A percentile compares a stretch with the other conserved stretches of the same genome.
phyloP scores from a whole-genome alignment of 2,888 invertebrate genomes.

The Scaptomyza parva region DNA sequence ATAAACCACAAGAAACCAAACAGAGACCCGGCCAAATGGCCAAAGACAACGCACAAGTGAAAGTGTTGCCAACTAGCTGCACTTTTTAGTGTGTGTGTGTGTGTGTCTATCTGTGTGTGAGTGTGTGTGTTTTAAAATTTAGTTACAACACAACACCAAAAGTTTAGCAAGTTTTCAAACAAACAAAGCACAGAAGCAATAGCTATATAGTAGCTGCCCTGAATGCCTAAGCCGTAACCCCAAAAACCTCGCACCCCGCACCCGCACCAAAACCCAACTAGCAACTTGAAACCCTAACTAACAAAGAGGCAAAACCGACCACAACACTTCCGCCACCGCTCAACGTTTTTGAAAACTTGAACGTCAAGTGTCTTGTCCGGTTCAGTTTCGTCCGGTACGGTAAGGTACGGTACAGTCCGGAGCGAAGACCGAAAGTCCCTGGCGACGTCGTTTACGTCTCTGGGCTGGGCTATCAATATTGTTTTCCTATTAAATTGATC shows the following conservation, averaged over 20 bases:
- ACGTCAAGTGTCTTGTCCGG: slow-evolving; percentile 56
- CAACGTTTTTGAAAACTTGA: slow-evolving; percentile 24
- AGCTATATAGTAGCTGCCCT: slow-evolving; percentile 2
- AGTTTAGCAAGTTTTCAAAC: slow-evolving; percentile 75
- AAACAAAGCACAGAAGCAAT: slow-evolving; percentile 50
- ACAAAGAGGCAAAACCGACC: slow-evolving; percentile 28
- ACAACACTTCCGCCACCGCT: slow-evolving; percentile 67
- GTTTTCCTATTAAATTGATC: slow-evolving; percentile 85
- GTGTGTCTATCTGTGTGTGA: slow-evolving; percentile 8
- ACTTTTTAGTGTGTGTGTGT: slow-evolving; percentile 21
- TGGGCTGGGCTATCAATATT: slow-evolving; percentile 81
- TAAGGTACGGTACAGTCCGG: neutral
- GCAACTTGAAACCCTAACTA: too few species aligned
- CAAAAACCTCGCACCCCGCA: slow-evolving; percentile 4
- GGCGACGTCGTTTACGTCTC: slow-evolving; percentile 15
- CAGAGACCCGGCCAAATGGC: slow-evolving; percentile 48
- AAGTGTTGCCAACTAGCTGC: slow-evolving; percentile 77
- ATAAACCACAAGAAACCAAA: slow-evolving; percentile 84
- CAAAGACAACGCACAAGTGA: slow-evolving; percentile 72
- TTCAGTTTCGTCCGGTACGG: slow-evolving; percentile 25
- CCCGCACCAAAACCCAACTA: neutral
- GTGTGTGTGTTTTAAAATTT: slow-evolving; percentile 63
- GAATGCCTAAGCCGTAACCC: slow-evolving; percentile 18
- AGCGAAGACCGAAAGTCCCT: slow-evolving; percentile 18
- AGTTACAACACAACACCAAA: slow-evolving; percentile 77